Evolutionary conservation across 2,113 vertebrate genomes (phyloP), one percentile per base, ranked within the genome.

Genomic region (Catharus bicknelli): DNA sequence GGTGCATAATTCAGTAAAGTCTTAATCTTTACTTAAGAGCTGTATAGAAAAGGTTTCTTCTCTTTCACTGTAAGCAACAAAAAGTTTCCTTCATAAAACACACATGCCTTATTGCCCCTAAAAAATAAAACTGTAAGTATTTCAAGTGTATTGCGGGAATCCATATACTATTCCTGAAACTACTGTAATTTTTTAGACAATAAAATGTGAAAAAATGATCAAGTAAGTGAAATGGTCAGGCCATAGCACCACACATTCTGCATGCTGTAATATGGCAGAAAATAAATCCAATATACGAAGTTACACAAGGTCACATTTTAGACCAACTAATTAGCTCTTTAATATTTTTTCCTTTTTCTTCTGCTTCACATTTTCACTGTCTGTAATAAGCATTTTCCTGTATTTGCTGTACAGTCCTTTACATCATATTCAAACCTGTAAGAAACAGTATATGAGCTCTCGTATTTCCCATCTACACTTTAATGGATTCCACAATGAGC

Each of bases 81-180:
- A 70, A 74, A 26, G 20, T 21, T 89, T 83, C 40, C 45, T 95
- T 96, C 92, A 92, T 90, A 91, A 96, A 97, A 78, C n/a, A 42
- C 63, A 73, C 72, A 90, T 82, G 68, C 67, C 88, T 95, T 86
- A 90, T 92, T 93, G 94, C 87, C 62, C 83, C 84, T 83, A 95
- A 58, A 93, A 95, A 96, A 90, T 43, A 92, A 91, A 95, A 94
- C 88, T 94, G 75, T 15, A 87, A 94, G 55, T 66, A 92, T 87
- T 95, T 91, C 62, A 90, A 95, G 57, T 57, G 40, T 69, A 85
- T 55, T 95, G 78, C 86, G 82, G 90, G 86, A 96, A 93, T 51
- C 90, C 94, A 96, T 90, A 97, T 95, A 96, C 84, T 63, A 66
- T 73, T 96, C 70, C 86, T 95, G 90, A 95, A 97, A 86, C 59